Evolutionary conservation across 53 echinoderm and acorn worm genomes (phyloP).

Genomic region (Luidia sarsii): DNA sequence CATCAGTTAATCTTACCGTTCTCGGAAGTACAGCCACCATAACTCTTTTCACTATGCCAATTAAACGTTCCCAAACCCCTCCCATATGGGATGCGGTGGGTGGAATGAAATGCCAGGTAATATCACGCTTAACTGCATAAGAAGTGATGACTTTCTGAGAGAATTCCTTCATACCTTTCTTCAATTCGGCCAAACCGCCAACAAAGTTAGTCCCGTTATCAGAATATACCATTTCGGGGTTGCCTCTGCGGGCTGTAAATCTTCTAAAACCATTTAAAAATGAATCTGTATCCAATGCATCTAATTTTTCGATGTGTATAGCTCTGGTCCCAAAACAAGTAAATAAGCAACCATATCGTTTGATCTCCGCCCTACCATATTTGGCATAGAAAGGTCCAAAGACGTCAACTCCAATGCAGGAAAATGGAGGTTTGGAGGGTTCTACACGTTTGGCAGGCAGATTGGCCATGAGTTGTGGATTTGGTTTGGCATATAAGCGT

Average conservation of each 20-base stretch:
- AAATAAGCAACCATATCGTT: constrained; percentile 26
- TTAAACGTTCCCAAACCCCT: constrained; percentile 31
- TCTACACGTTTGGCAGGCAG: constrained; percentile 51
- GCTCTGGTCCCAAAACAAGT: constrained; percentile 63
- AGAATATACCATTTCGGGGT: neutral
- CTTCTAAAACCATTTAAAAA: constrained; percentile 63
- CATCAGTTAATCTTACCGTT: constrained; percentile 47
- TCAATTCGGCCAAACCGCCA: neutral
- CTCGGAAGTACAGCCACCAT: constrained; percentile 50
- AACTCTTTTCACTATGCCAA: constrained; percentile 42
- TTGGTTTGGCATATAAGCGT: constrained; percentile 1
- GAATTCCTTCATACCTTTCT: neutral
- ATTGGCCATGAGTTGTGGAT: constrained; percentile 56
- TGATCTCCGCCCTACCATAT: constrained; percentile 6
- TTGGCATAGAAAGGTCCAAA: too few relatives aligned
- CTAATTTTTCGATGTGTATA: constrained; percentile 52
- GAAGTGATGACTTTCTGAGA: neutral
- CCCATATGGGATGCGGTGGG: constrained; percentile 46
- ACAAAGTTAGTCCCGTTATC: constrained; percentile 13
- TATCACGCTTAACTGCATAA: constrained; percentile 7
- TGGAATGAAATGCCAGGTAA: constrained; percentile 40
- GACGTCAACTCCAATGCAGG: constrained; percentile 48
- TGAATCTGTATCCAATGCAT: constrained; percentile 50
- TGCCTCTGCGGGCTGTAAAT: constrained; percentile 58
- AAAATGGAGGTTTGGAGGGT: constrained; percentile 51